Conservation (phyloP, 2,113 vertebrate genomes). For the Mandrillus leucophaeus region DNA sequence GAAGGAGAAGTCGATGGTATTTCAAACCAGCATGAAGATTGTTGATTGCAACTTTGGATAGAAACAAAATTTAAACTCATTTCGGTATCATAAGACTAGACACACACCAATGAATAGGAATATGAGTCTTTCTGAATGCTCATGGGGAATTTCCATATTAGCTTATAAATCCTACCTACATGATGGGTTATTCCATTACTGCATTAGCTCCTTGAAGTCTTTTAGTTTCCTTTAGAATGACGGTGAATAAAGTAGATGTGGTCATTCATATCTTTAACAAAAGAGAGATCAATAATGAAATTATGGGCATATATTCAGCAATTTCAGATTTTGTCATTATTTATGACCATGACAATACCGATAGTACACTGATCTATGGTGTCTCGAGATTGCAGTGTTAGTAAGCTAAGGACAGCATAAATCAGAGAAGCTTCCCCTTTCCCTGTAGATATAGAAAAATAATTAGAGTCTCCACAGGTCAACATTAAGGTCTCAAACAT, state of each 20-base stretch:
- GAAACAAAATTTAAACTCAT: background rate
- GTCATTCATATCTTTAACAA: conserved; percentile 26
- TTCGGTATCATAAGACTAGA: background rate
- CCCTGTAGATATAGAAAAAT: conserved; percentile 31
- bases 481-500: conserved; percentile 52
- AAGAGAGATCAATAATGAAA: conserved; percentile 43
- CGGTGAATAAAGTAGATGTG: background rate
- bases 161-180: conserved; percentile 34
- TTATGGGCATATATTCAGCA: background rate
- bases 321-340: conserved; percentile 56
- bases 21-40: background rate
- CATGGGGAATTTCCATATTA: background rate
- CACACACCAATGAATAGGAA: background rate
- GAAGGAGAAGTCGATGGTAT: background rate
- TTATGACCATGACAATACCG: conserved; percentile 14
- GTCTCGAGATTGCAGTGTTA: background rate
- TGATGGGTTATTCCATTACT: background rate
- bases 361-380: background rate
- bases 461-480: conserved; percentile 29
- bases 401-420: conserved; percentile 15
- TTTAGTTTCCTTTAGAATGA: conserved; percentile 45
- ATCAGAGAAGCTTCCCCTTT: conserved; percentile 30
- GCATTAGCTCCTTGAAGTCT: background rate
- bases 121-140: background rate
- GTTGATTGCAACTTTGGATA: background rate